phyloP scores from a whole-genome alignment of 2,888 invertebrate genomes.

The Mythimna ferrago region DNA sequence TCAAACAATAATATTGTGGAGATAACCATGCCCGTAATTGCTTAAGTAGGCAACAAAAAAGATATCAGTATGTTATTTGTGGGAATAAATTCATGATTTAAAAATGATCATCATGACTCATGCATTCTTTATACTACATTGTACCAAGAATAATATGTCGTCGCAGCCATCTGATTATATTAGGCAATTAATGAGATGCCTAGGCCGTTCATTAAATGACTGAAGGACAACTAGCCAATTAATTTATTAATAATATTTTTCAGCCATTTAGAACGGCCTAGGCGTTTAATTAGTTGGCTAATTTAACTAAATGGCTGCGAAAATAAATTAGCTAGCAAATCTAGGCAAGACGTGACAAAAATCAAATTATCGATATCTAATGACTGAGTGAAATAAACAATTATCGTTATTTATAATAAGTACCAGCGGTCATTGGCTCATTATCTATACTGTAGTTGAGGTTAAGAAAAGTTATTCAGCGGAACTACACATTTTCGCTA shows the following conservation, averaged over 20 bases:
- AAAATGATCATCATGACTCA: too few relatives aligned
- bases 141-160: too few relatives aligned
- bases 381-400: not conserved
- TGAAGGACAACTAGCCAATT: too few relatives aligned
- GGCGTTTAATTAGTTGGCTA: too few relatives aligned
- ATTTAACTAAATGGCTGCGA: too few relatives aligned
- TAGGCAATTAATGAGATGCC: too few relatives aligned
- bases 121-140: too few relatives aligned
- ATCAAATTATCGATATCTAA: not conserved
- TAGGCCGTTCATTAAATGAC: too few relatives aligned
- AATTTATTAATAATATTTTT: too few relatives aligned
- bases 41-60: not conserved
- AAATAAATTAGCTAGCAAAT: not conserved
- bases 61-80: not conserved
- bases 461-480: not conserved
- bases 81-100: not conserved
- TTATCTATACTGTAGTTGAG: not conserved
- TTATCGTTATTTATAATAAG: not conserved
- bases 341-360: not conserved
- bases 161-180: too few relatives aligned
- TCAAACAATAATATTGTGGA: constrained; percentile 33
- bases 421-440: not conserved
- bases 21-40: not conserved
- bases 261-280: too few relatives aligned
- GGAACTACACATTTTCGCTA: too few relatives aligned